These are phyloP conservation scores for Sussaba pulchella DNA, from an alignment of 2,888 invertebrate genomes.

Conservation along the genomic window DNA sequence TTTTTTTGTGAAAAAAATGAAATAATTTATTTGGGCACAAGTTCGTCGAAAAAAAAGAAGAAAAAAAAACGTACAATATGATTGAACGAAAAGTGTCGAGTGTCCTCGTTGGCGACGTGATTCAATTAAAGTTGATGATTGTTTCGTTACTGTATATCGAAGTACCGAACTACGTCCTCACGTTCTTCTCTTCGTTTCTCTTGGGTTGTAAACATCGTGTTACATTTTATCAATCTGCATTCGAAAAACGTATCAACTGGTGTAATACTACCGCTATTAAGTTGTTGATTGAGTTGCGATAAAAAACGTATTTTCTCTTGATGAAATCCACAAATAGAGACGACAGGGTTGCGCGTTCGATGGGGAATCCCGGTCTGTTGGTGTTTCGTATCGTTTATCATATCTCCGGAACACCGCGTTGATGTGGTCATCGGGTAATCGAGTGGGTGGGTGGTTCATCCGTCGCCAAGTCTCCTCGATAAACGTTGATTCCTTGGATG, in stretches of 20 bases:
- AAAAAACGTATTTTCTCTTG: slow-evolving; percentile 44
- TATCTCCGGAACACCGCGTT: background rate
- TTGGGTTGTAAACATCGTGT: slow-evolving; percentile 25
- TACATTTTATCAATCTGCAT: slow-evolving; percentile 40
- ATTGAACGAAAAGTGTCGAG: slow-evolving; percentile 7
- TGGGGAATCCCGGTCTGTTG: too few relatives aligned
- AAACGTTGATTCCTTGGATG: background rate
- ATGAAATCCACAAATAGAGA: slow-evolving; percentile 18
- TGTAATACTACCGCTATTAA: slow-evolving; percentile 44
- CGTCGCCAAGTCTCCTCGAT: background rate
- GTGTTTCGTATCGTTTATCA: too few relatives aligned
- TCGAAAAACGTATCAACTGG: slow-evolving; percentile 51
- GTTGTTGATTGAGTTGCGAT: slow-evolving; percentile 56
- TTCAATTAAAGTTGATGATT: slow-evolving; percentile 4
- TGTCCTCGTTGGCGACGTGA: slow-evolving; percentile 20
- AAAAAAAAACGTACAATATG: too few relatives aligned
- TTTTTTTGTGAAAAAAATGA: slow-evolving; percentile 41
- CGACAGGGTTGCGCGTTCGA: too few relatives aligned
- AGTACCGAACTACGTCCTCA: too few relatives aligned
- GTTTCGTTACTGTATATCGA: background rate
- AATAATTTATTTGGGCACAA: slow-evolving; percentile 65
- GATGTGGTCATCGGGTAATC: background rate
- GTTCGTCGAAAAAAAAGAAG: slow-evolving; percentile 1
- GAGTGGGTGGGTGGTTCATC: background rate
- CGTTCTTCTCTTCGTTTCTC: slow-evolving; percentile 24